Conservation (phyloP, 1,140 invertebrate genomes). For the Aricia agestis region DNA sequence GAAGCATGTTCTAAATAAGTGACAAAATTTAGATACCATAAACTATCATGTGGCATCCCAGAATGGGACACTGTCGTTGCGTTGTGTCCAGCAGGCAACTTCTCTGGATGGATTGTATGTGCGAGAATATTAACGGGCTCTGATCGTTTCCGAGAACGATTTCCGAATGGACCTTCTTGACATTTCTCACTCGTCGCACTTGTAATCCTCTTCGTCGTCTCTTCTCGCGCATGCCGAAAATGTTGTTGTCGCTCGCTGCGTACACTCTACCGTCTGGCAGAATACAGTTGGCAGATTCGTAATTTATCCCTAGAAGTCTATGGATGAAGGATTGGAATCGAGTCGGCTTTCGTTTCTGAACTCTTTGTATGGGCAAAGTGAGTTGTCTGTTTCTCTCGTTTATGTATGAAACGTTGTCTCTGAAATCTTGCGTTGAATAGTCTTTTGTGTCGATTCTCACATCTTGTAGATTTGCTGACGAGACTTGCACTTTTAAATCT, state of each 20-base stretch:
- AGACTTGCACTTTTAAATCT: constrained; percentile 41
- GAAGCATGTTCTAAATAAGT: too few relatives aligned
- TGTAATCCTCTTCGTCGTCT: constrained; percentile 40
- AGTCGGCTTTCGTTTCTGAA: constrained; percentile 41
- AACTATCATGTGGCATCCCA: constrained; percentile 53
- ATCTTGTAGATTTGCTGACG: constrained; percentile 30
- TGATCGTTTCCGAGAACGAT: constrained; percentile 38
- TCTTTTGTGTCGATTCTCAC: constrained; percentile 23
- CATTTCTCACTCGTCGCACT: constrained; percentile 39
- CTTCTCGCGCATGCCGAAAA: constrained; percentile 40
- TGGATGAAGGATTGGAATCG: constrained; percentile 57
- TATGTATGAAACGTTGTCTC: constrained; percentile 29
- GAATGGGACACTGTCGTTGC: constrained; percentile 54
- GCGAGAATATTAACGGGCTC: constrained; percentile 49
- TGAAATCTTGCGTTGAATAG: constrained; percentile 41
- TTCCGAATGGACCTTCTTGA: constrained; percentile 55
- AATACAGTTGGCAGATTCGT: constrained; percentile 32
- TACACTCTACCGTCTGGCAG: constrained; percentile 36
- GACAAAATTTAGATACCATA: constrained; percentile 46
- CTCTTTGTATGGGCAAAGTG: constrained; percentile 33
- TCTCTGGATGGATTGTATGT: constrained; percentile 52
- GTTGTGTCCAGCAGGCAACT: constrained; percentile 56
- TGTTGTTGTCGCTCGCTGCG: constrained; percentile 56
- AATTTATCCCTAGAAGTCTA: constrained; percentile 50
- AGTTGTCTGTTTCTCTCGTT: constrained; percentile 32